These are phyloP conservation scores for Saccostrea glomerata DNA, from an alignment of 1,140 invertebrate genomes.

Conservation along the genomic window DNA sequence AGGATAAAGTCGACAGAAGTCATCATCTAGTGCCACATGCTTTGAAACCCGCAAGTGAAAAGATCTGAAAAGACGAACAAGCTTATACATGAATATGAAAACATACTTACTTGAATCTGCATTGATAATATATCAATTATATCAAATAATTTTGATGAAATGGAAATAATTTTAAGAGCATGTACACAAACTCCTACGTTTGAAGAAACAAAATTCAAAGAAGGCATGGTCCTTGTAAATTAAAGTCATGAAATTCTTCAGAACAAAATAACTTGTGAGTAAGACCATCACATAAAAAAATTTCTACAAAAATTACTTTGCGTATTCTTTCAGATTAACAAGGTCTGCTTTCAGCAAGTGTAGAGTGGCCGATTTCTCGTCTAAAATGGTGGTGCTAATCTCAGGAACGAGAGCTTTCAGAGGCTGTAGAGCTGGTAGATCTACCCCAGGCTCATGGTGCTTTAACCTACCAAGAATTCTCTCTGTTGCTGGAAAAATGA, in stretches of 20 bases:
- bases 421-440: constrained; percentile 63
- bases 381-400: constrained; percentile 64
- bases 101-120: not conserved
- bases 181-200: not conserved
- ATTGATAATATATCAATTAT: not conserved
- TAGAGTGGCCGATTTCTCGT: constrained; percentile 67
- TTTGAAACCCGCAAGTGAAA: constrained; percentile 82
- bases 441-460: constrained; percentile 82
- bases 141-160: not conserved
- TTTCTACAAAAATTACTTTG: constrained; percentile 77
- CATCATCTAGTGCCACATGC: constrained; percentile 85
- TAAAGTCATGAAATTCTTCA: not conserved
- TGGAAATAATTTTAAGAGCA: not conserved
- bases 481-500: constrained; percentile 67
- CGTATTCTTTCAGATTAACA: constrained; percentile 82
- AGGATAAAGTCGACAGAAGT: constrained; percentile 84
- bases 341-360: constrained; percentile 80
- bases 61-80: constrained; percentile 56
- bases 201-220: not conserved
- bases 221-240: not conserved
- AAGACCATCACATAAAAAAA: not conserved
- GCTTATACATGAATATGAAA: not conserved
- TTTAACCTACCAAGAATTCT: constrained; percentile 79
- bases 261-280: not conserved
- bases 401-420: constrained; percentile 70